A percentile compares a stretch with the other conserved stretches of the same genome.
phyloP scores from a whole-genome alignment of 1,140 invertebrate genomes.

The Lordiphosa mommai region DNA sequence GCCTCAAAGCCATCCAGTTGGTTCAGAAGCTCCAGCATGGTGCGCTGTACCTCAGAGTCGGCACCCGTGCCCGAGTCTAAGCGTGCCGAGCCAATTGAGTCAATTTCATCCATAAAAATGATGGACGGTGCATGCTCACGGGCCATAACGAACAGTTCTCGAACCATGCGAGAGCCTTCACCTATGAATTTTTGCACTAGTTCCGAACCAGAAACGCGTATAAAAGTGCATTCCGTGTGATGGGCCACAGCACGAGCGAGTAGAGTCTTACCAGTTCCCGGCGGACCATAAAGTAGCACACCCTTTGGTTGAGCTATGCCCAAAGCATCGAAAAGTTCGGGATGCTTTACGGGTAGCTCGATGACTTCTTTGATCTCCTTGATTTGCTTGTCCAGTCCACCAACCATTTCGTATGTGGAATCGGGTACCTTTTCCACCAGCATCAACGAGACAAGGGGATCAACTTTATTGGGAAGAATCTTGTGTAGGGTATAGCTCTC shows the following conservation, averaged over 20 bases:
- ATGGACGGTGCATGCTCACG: conserved; percentile 99
- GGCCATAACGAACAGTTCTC: conserved; percentile 99
- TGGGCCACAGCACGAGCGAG: conserved; percentile 99
- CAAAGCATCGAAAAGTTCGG: conserved; percentile 98
- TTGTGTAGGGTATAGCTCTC: conserved; percentile 99
- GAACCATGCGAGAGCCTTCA: conserved; percentile 99
- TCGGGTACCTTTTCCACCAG: conserved; percentile 99
- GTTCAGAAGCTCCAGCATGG: conserved; percentile 99
- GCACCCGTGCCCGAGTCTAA: conserved; percentile 99
- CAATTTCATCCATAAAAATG: conserved; percentile 99
- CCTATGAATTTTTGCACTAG: conserved; percentile 99
- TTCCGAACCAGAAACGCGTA: conserved; percentile 98
- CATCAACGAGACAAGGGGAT: conserved; percentile 99
- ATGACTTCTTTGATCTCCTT: conserved; percentile 99
- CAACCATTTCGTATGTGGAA: conserved; percentile 99
- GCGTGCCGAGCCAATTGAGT: conserved; percentile 99
- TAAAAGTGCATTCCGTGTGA: conserved; percentile 99
- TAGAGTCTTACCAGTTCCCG: conserved; percentile 93
- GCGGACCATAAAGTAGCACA: conserved; percentile 98
- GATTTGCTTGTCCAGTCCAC: conserved; percentile 99
- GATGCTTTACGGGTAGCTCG: conserved; percentile 99
- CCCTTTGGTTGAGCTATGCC: conserved; percentile 99
- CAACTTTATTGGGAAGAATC: conserved; percentile 99
- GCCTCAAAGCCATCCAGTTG: conserved; percentile 99
- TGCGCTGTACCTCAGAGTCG: conserved; percentile 99